Evolutionary conservation across 2,888 invertebrate species (phyloP), one percentile per base, ranked within the genome.

Genomic region (Pteria penguin): DNA sequence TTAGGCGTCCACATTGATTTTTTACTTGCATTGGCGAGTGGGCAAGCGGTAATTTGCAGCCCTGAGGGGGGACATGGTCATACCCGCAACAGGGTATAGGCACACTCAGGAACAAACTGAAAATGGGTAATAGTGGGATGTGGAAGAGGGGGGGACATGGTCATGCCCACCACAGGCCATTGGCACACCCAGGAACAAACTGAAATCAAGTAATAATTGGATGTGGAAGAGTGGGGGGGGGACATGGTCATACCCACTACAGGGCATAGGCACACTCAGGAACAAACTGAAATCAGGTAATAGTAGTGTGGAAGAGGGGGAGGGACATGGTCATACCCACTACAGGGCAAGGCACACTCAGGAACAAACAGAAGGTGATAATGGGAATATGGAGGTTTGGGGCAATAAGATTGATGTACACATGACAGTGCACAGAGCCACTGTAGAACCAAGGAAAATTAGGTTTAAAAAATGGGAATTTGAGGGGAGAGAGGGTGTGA

Each of bases 121-220:
- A 79, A 65, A 76, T 32, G 63, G 79, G 71, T 80, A 57, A 72
- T 14, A n/a, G n/a, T n/a, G n/a, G n/a, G n/a, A n/a, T n/a, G n/a
- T n/a, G n/a, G n/a, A n/a, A 32, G 82, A 83, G 3, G 87, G 86
- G 4, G 81, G 62, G 26, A 79, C 33, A 83, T 90, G 26, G 84
- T 84, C 36, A 86, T 91, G 22, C 89, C 91, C 8, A 86, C 90
- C 26, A 91, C 91, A 4, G 88, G 89, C 11, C 80, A 84, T n/a
- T 67, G 82, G 4, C 78, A 80, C 66, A 83, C 83, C 22, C 88
- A 88, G 73, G 75, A 63, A n/a, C 82, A 91, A 73, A 89, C 77
- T 60, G 81, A 72, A 65, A n/a, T n/a, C n/a, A n/a, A n/a, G n/a
- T n/a, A n/a, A n/a, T n/a, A n/a, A n/a, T n/a, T n/a, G n/a, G n/a